These are phyloP conservation scores for Rhopalosiphum maidis DNA, from an alignment of 1,140 invertebrate species.

Conservation along the genomic window DNA sequence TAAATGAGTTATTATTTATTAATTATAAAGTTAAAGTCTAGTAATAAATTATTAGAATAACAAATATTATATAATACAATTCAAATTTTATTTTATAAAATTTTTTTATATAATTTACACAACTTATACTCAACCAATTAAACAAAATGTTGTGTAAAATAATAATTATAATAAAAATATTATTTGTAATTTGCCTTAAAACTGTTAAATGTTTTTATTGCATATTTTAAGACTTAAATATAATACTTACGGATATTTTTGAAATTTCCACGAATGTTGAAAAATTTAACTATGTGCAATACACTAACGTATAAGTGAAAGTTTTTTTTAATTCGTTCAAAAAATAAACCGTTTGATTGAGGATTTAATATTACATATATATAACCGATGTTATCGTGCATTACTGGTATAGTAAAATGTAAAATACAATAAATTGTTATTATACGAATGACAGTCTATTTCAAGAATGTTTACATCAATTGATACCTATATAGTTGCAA, in stretches of 20 bases:
- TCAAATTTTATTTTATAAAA: neutral
- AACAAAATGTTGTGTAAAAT: no score
- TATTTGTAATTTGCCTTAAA: neutral
- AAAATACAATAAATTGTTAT: neutral
- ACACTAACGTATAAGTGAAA: neutral
- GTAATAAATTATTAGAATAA: neutral
- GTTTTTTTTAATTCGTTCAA: neutral
- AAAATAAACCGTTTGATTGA: neutral
- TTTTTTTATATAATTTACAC: neutral
- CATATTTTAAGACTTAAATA: neutral
- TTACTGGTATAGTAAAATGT: neutral
- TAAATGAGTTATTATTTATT: neutral
- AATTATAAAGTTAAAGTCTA: neutral
- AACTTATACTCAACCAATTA: neutral
- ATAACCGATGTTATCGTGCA: neutral
- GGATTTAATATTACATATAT: neutral
- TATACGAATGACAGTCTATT: neutral
- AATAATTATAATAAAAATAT: no score
- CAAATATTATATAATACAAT: neutral
- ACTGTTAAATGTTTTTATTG: neutral
- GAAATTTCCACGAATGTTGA: neutral
- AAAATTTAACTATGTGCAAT: neutral
- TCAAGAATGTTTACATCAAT: neutral
- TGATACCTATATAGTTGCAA: neutral
- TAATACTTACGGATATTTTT: neutral